Base-by-base conservation (phyloP, 2,888 invertebrate species). In the Eucriotettix oculatus region DNA sequence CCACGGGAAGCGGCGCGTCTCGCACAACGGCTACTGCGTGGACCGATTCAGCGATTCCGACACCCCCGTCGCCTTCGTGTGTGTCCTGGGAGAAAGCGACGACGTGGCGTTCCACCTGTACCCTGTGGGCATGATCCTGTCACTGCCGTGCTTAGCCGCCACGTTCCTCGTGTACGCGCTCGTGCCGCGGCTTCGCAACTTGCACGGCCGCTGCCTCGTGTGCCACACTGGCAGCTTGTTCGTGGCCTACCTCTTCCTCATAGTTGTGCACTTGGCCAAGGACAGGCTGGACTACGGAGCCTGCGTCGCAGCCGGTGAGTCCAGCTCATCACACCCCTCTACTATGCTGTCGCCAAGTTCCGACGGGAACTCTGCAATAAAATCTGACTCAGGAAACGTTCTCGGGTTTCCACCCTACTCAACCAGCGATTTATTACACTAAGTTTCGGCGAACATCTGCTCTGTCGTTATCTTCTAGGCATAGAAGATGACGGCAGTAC, bases 141-240 rank as follows among this genome's bases (percentile, higher is more conserved):
- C 74, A 1, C 61, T 69, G 29, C 68, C 71, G 0, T 74, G 71
- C 42, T 65, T 74, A 0, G 1, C 72, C 10, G 61, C 64, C 1
- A 74, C 73, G 0, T 68, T 72, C 12, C 14, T 71, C 43, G 68
- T 72, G 41, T 73, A 74, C 57, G 65, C 67, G 11, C 44, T 71
- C 12, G 56, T 73, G 9, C 70, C 71, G 1, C 70, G 72, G 52
- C 61, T 74, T 57, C 64, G 65, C 53, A 74, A 72, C 56, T 66
- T 74, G 59, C 73, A 73, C 41, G 74, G 74, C 0, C 61, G 61
- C 7, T 70, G 70, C 1, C 65, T 74, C 11, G 69, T 72, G 41
- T 66, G 67, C 52, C 71, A 74, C 64, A 65, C 71, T 1, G 66
- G 65, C 17, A 64, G 66, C 2, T 66, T 74, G 42, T 59, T 68